Evolutionary conservation across 2,797 vertebrate species (phyloP).

Genomic region (Decapterus maruadsi): DNA sequence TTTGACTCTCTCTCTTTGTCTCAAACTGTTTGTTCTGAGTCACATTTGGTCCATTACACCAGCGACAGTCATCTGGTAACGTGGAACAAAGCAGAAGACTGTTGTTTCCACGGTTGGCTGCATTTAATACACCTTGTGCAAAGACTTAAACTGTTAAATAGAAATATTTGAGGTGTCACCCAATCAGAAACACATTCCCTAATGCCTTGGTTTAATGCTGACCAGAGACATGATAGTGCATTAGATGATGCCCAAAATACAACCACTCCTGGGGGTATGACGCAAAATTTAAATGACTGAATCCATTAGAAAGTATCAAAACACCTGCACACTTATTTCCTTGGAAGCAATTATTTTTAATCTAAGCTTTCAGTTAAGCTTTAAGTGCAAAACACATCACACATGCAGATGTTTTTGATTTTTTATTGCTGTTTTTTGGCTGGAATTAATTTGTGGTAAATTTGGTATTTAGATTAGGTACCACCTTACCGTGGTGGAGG

Average conservation of each 20-base stretch:
- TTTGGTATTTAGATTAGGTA: no score
- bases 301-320: not conserved
- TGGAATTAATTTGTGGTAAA: not conserved
- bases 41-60: slow-evolving; percentile 5
- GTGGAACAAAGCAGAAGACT: not conserved
- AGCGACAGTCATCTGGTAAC: not conserved
- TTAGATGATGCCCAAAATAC: not conserved
- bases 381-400: not conserved
- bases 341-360: not conserved
- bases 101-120: not conserved
- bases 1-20: no score
- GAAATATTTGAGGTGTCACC: not conserved
- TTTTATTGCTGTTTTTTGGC: not conserved
- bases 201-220: not conserved
- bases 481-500: no score
- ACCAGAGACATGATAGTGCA: not conserved
- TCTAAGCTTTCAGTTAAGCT: not conserved
- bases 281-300: not conserved
- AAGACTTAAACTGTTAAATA: not conserved
- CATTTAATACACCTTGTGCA: not conserved
- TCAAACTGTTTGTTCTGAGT: not conserved
- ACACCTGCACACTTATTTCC: not conserved
- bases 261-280: not conserved
- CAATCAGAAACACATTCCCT: slow-evolving; percentile 4
- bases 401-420: not conserved